These are phyloP conservation scores for Mus spretus DNA, from an alignment of 2,797 vertebrate genomes.

Conservation along the genomic window DNA sequence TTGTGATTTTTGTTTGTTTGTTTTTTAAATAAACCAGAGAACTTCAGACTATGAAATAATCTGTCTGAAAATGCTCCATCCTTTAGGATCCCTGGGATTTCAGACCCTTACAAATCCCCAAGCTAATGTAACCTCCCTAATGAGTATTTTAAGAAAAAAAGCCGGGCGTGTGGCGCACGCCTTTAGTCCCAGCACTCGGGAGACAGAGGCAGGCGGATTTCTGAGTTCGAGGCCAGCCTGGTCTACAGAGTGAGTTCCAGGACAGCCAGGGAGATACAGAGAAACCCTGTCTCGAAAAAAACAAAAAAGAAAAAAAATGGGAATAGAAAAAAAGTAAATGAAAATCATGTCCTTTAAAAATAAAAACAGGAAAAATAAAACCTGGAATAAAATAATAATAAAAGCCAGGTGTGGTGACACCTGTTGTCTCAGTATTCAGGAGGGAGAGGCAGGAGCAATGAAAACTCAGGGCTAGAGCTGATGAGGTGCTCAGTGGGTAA, in stretches of 20 bases:
- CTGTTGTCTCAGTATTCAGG: not conserved
- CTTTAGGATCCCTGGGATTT: conserved; percentile 25
- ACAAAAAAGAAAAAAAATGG: not conserved
- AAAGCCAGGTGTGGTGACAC: not conserved
- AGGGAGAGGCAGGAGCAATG: not conserved
- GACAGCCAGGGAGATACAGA: no score
- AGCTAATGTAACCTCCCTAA: conserved; percentile 1
- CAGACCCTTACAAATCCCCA: conserved; percentile 33
- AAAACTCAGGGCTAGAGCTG: not conserved
- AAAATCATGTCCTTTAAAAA: not conserved
- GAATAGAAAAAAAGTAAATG: not conserved
- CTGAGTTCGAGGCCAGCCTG: no score
- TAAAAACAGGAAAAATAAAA: conserved; percentile 52
- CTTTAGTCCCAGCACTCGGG: no score
- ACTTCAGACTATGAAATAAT: conserved; percentile 60
- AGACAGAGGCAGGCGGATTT: no score
- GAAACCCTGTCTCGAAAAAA: no score
- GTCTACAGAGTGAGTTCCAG: no score
- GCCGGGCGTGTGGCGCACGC: no score
- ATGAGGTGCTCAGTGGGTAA: not conserved
- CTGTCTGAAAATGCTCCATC: conserved; percentile 41
- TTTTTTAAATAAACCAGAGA: conserved; percentile 58
- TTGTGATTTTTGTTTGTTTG: not conserved
- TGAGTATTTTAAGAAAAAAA: not conserved
- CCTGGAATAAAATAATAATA: not conserved